A percentile compares a stretch with the other conserved stretches of the same genome.
Conservation (phyloP, 2,888 invertebrate genomes). For the Odiellus spinosus region DNA sequence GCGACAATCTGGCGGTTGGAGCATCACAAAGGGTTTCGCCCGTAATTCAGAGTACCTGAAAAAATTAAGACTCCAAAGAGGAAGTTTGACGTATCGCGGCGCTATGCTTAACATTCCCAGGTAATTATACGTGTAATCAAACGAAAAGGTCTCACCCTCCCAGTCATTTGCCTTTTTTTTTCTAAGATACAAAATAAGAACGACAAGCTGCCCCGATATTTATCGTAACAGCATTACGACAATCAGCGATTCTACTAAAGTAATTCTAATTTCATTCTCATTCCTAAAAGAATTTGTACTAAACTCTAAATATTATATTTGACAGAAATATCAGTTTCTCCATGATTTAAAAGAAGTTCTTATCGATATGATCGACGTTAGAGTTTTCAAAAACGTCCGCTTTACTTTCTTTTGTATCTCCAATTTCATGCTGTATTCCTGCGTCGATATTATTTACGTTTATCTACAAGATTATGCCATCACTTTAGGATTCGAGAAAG, state of each 20-base stretch:
- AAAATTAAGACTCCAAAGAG: slow-evolving; percentile 48
- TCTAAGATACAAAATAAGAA: slow-evolving; percentile 60
- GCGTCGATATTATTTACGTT: slow-evolving; percentile 84
- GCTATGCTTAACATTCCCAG: slow-evolving; percentile 64
- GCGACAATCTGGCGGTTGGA: background rate
- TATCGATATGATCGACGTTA: slow-evolving; percentile 62
- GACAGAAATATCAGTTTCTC: slow-evolving; percentile 20
- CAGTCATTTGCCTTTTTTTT: too few species aligned
- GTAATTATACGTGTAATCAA: too few species aligned
- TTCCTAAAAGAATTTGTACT: too few species aligned
- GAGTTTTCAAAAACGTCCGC: slow-evolving; percentile 50
- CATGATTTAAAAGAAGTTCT: slow-evolving; percentile 55
- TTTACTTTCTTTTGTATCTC: slow-evolving; percentile 49
- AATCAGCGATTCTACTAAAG: slow-evolving; percentile 37
- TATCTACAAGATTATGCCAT: slow-evolving; percentile 73
- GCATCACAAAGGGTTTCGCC: background rate
- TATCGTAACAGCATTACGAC: slow-evolving; percentile 71
- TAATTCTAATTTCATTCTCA: background rate
- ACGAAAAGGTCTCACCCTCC: too few species aligned
- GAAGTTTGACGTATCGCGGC: slow-evolving; percentile 54
- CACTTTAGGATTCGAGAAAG: slow-evolving; percentile 47
- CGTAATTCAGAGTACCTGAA: slow-evolving; percentile 45
- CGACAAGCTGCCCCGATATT: slow-evolving; percentile 80
- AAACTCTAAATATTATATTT: too few species aligned
- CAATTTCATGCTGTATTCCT: slow-evolving; percentile 73